Percentiles rank a stretch among this genome's conserved stretches.
Conservation (phyloP, 2,888 invertebrate species). For the Peribatodes rhomboidaria region DNA sequence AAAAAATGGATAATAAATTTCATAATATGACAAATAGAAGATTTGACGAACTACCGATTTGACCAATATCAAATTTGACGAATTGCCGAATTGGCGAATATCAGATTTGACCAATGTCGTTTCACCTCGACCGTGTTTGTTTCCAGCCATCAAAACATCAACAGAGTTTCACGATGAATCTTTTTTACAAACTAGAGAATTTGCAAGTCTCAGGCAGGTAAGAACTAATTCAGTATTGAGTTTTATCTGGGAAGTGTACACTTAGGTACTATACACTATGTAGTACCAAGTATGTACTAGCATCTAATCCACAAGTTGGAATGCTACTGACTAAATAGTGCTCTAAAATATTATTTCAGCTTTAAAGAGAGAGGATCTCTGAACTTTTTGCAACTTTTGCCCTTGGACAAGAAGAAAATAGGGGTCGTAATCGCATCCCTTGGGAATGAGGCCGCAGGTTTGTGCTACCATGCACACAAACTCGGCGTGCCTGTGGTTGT, state of each 20-base stretch:
- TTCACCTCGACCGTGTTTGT: slow-evolving; percentile 13
- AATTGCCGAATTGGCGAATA: too few species aligned
- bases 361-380: slow-evolving; percentile 91
- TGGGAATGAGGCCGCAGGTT: slow-evolving; percentile 90
- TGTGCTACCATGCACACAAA: slow-evolving; percentile 88
- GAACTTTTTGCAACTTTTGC: slow-evolving; percentile 87
- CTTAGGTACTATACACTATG: too few species aligned
- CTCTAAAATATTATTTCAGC: slow-evolving; percentile 77
- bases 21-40: too few species aligned
- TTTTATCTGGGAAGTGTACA: too few species aligned
- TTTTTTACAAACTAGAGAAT: slow-evolving; percentile 67
- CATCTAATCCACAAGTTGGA: too few species aligned
- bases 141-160: slow-evolving; percentile 70
- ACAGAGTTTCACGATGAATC: slow-evolving; percentile 60
- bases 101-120: too few species aligned
- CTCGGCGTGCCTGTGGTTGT: slow-evolving; percentile 88
- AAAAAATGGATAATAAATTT: too few species aligned
- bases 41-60: too few species aligned
- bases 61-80: too few species aligned
- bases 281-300: too few species aligned
- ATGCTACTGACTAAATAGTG: too few species aligned
- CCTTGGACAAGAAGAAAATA: slow-evolving; percentile 84
- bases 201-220: slow-evolving; percentile 69
- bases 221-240: slow-evolving; percentile 7
- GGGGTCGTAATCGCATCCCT: slow-evolving; percentile 90